A percentile compares a stretch with the other conserved stretches of the same genome.
These are phyloP conservation scores for Rhynchotus rufescens DNA, from an alignment of 2,797 vertebrate species.

Conservation along the genomic window DNA sequence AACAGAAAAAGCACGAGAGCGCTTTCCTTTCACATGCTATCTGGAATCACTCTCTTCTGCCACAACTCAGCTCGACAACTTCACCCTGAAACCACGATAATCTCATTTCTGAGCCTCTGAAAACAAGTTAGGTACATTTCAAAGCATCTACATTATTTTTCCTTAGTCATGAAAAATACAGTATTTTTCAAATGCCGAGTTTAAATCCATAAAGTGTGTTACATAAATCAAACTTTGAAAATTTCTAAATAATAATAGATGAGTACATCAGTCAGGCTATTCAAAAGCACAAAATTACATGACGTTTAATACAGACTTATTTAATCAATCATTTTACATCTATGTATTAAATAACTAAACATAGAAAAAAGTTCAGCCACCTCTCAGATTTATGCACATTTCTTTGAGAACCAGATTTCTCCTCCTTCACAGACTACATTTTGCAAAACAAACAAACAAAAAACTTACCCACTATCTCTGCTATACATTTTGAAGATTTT, in stretches of 20 bases:
- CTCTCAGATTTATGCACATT: not conserved
- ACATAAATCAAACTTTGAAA: not conserved
- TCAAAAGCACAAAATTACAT: not conserved
- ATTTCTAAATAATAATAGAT: not conserved
- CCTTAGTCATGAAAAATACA: not conserved
- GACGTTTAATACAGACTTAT: not conserved
- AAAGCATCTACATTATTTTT: not conserved
- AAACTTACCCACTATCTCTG: not conserved
- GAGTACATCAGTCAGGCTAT: not conserved
- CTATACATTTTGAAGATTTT: not conserved
- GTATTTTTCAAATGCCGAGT: not conserved
- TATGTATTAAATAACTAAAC: not conserved
- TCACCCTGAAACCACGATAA: constrained; percentile 5
- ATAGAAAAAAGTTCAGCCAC: not conserved
- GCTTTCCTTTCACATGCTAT: not conserved
- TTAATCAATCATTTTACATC: not conserved
- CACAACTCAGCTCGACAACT: not conserved
- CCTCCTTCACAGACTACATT: not conserved
- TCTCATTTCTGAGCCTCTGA: constrained; percentile 33
- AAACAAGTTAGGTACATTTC: constrained; percentile 56
- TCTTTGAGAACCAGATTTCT: not conserved
- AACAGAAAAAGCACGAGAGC: not conserved
- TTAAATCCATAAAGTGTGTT: not conserved
- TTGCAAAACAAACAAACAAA: not conserved
- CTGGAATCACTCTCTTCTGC: not conserved